Base-by-base conservation (phyloP, 2,888 invertebrate genomes). In the Spodoptera picta region DNA sequence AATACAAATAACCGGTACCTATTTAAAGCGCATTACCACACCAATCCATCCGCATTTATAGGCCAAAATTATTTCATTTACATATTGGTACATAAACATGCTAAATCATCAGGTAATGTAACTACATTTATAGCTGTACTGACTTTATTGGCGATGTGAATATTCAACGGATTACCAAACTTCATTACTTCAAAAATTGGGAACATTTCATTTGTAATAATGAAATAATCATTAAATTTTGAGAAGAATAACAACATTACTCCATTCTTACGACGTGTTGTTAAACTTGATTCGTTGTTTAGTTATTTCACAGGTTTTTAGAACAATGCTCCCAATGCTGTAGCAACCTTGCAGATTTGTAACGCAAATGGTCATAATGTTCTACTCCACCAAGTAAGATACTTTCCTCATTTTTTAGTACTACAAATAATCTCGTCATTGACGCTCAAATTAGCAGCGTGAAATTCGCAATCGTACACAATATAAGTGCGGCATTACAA, bases 161-260 rank as follows among this genome's bases (percentile, higher is more conserved):
- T 62, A 68, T 64, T 57, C 59, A 68, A 46, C 56, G 57, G 24
- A 43, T 76, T 67, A 60, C 63, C 6, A 64, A 71, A 72, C 12
- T 65, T 52, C 11, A 53, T 71, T 73, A 58, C 56, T 69, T 61
- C 7, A 65, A 54, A 52, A 65, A 67, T 66, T 69, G 56, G 48
- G 48, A 60, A 66, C 58, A 19, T 54, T 72, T 64, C 46, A 48
- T 47, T 46, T 54, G 58, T 67, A 76, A 74, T 65, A 69, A 65
- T 59, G 70, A 65, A 69, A 74, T 67, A 69, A 74, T 67, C 51
- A 76, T 66, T 49, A 68, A 72, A 67, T 10, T 69, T 69, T 54
- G 31, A 62, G 51, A 68, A 73, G 59, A 77, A 81, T 71, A 59
- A 49, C 51, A 68, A 61, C 48, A 74, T 81, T 80, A 74, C 66